These are phyloP conservation scores for Mya arenaria DNA, from an alignment of 1,140 invertebrate species.

Conservation along the genomic window DNA sequence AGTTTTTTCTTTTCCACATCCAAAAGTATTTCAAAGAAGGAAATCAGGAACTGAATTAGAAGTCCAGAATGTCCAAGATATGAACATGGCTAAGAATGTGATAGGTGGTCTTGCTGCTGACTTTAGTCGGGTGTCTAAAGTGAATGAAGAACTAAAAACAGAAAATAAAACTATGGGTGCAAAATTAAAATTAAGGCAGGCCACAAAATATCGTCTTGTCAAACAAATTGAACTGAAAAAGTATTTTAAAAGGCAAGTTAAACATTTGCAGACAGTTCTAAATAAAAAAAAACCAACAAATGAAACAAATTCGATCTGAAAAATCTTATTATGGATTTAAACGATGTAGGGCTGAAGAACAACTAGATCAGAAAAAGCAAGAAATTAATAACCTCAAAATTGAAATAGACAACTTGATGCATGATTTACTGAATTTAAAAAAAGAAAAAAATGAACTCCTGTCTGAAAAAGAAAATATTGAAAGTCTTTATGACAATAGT, in stretches of 20 bases:
- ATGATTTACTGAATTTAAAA: neutral
- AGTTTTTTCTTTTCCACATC: neutral
- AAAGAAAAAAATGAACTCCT: slow-evolving; percentile 7
- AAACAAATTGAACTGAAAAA: neutral
- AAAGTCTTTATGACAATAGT: slow-evolving; percentile 28
- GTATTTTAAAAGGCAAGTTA: neutral
- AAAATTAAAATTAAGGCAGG: neutral
- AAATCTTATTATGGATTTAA: neutral
- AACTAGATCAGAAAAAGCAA: neutral
- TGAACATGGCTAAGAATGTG: slow-evolving; percentile 7
- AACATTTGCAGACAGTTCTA: neutral
- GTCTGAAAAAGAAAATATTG: slow-evolving; percentile 3
- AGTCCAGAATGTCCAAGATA: neutral
- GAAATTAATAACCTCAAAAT: neutral
- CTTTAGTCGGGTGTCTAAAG: neutral
- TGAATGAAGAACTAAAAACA: neutral
- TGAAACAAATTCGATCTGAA: slow-evolving; percentile 19
- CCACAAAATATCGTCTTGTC: neutral
- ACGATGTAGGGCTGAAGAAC: neutral
- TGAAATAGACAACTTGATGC: neutral
- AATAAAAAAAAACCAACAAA: neutral
- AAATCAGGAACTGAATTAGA: neutral
- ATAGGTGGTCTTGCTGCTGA: slow-evolving; percentile 4
- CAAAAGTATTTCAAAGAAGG: neutral
- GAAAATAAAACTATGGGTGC: slow-evolving; percentile 3